These are phyloP conservation scores for Trichogramma pretiosum DNA, from an alignment of 1,140 invertebrate species.

Conservation along the genomic window DNA sequence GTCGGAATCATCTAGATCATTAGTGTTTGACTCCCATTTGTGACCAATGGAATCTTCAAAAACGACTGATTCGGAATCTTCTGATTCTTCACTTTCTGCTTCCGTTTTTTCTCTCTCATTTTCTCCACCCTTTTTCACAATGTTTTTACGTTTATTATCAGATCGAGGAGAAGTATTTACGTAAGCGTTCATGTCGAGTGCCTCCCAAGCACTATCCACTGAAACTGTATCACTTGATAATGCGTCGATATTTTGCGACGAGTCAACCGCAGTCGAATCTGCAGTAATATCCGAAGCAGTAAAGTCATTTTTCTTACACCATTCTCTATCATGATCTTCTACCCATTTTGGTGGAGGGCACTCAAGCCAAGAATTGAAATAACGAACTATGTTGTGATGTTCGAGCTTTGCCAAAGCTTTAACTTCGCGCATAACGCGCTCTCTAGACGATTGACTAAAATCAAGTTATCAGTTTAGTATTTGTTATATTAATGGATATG, in stretches of 20 bases:
- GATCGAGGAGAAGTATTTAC: no score
- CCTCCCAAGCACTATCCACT: conserved; percentile 34
- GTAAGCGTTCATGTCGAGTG: no score
- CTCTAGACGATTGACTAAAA: conserved; percentile 62
- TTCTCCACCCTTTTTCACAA: conserved; percentile 19
- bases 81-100: conserved; percentile 5
- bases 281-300: conserved; percentile 31
- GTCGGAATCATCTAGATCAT: conserved; percentile 7
- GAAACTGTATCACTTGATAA: conserved; percentile 29
- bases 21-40: no score
- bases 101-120: conserved; percentile 9
- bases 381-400: conserved; percentile 89
- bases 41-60: no score
- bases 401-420: conserved; percentile 88
- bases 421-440: conserved; percentile 87
- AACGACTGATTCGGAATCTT: conserved; percentile 20
- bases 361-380: conserved; percentile 91
- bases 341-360: conserved; percentile 81
- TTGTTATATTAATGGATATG: conserved; percentile 1
- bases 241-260: conserved; percentile 30
- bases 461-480: conserved; percentile 15
- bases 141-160: no score
- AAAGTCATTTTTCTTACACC: conserved; percentile 42
- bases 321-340: conserved; percentile 64
- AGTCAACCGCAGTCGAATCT: conserved; percentile 24